Evolutionary conservation across 2,888 invertebrate species (phyloP).

Genomic region (Dolichopus griseipennis): DNA sequence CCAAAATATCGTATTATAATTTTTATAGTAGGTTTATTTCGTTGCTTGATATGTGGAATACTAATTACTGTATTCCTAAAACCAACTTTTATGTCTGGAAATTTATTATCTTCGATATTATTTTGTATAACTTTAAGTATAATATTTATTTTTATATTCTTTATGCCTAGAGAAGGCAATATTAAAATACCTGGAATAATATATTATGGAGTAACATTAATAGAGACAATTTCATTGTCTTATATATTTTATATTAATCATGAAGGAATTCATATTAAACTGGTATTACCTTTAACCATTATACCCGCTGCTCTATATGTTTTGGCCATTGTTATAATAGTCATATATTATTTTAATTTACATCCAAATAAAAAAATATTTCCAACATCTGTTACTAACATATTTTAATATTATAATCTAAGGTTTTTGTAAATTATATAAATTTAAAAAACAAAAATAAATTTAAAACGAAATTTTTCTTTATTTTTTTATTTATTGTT

Average conservation of each 20-base stretch:
- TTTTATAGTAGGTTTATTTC: not conserved
- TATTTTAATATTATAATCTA: too few species aligned
- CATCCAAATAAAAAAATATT: not conserved
- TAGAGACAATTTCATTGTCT: not conserved
- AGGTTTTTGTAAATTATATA: too few species aligned
- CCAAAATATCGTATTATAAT: not conserved
- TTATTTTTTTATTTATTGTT: too few species aligned
- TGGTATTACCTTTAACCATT: not conserved
- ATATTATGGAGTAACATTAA: not conserved
- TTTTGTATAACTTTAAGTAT: not conserved
- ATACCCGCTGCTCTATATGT: not conserved
- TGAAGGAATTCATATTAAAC: not conserved
- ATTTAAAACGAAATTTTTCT: too few species aligned
- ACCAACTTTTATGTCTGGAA: not conserved
- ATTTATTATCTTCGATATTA: not conserved
- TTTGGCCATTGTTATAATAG: not conserved
- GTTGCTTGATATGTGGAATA: not conserved
- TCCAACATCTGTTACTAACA: not conserved
- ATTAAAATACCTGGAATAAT: not conserved
- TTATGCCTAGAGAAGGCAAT: not conserved
- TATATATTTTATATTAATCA: not conserved
- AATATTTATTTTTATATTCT: not conserved
- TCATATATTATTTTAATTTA: not conserved
- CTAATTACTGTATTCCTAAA: not conserved
- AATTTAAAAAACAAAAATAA: too few species aligned